A percentile compares a stretch with the other conserved stretches of the same genome.
These are phyloP conservation scores for Hippocampus mohnikei DNA, from an alignment of 2,113 vertebrate genomes.

Conservation along the genomic window DNA sequence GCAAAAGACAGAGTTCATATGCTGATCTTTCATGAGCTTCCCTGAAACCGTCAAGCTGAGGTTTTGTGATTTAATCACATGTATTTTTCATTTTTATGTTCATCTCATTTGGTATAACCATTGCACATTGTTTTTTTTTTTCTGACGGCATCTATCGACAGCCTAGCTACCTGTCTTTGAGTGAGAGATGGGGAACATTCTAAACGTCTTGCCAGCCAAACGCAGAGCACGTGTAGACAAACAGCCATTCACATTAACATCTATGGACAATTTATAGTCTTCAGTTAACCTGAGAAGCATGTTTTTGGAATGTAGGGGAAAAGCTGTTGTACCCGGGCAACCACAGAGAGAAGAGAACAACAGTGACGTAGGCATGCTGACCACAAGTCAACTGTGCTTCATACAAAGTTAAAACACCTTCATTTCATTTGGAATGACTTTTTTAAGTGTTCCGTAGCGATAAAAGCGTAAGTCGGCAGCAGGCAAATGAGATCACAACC, in stretches of 20 bases:
- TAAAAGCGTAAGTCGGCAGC: not conserved
- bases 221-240: no score
- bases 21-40: not conserved
- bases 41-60: not conserved
- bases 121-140: no score
- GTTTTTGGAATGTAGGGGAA: not conserved
- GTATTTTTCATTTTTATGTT: no score
- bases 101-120: no score
- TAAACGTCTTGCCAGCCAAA: no score
- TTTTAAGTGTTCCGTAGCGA: not conserved
- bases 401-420: not conserved
- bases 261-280: not conserved
- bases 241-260: not conserved
- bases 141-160: no score
- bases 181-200: no score
- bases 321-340: not conserved
- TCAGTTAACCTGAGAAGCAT: not conserved
- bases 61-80: not conserved
- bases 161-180: no score
- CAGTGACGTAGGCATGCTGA: not conserved
- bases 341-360: not conserved
- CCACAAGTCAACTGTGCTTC: not conserved
- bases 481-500: constrained; percentile 48
- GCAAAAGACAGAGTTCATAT: not conserved
- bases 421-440: not conserved